These are phyloP conservation scores for Hippocampus barbouri DNA, from an alignment of 2,113 vertebrate genomes.

Conservation along the genomic window DNA sequence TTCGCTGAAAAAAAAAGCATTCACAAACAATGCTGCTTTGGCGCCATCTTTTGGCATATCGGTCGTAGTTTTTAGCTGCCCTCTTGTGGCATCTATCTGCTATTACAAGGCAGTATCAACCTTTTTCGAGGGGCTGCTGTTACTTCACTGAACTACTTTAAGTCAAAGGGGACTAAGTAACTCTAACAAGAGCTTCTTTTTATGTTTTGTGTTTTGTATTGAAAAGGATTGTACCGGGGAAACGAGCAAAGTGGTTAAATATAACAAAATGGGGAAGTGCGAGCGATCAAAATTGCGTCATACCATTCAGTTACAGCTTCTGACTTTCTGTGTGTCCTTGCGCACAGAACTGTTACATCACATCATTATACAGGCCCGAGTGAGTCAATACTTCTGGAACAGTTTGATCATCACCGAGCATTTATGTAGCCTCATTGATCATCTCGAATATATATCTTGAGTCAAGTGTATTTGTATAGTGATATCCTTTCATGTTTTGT, in stretches of 20 bases:
- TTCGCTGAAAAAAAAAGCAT: too few species aligned
- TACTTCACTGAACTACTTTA: too few species aligned
- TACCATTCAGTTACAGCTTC: neutral
- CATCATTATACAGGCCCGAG: conserved; percentile 1
- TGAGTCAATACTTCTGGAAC: neutral
- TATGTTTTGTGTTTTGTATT: neutral
- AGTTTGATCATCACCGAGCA: conserved; percentile 18
- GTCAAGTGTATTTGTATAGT: conserved; percentile 11
- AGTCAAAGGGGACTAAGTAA: neutral
- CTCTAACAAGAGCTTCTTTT: neutral
- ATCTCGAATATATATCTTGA: neutral
- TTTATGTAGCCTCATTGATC: conserved; percentile 6
- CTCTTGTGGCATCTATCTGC: neutral
- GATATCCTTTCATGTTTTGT: neutral
- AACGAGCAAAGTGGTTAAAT: neutral
- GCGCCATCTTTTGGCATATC: neutral
- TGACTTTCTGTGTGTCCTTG: conserved; percentile 3
- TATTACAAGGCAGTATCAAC: neutral
- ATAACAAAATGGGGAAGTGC: neutral
- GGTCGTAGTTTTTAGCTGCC: neutral
- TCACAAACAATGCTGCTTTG: neutral
- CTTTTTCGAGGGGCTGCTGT: neutral
- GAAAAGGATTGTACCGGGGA: neutral
- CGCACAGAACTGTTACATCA: conserved; percentile 31
- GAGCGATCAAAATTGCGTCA: neutral